phyloP scores from a whole-genome alignment of 2,888 invertebrate genomes.

The Cheilosia urbana region DNA sequence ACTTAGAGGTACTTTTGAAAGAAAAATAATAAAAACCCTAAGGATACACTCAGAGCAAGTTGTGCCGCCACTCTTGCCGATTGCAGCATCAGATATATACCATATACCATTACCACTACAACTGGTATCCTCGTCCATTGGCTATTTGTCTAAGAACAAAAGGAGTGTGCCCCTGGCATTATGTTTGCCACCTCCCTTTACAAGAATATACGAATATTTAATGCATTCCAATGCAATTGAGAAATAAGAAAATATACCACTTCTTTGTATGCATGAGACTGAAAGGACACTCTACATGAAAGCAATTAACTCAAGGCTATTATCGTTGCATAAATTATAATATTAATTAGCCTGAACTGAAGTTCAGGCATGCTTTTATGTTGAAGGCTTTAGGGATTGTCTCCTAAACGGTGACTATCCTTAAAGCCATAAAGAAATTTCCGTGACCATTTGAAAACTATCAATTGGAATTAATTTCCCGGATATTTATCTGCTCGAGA shows the following conservation, averaged over 20 bases:
- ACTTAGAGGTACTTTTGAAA: slow-evolving; percentile 34
- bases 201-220: slow-evolving; percentile 8
- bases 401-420: slow-evolving; percentile 35
- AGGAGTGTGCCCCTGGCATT: slow-evolving; percentile 22
- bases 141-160: slow-evolving; percentile 55
- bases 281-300: slow-evolving; percentile 44
- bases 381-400: slow-evolving; percentile 18
- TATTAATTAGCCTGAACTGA: background rate
- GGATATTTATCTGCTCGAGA: slow-evolving; percentile 47
- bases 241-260: slow-evolving; percentile 4
- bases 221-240: slow-evolving; percentile 28
- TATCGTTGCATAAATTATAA: slow-evolving; percentile 61
- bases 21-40: background rate
- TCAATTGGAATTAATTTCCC: slow-evolving; percentile 66
- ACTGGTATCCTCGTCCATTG: slow-evolving; percentile 44
- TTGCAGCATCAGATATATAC: slow-evolving; percentile 28
- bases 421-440: slow-evolving; percentile 39
- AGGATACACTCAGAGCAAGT: slow-evolving; percentile 21
- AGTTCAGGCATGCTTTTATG: background rate
- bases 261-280: slow-evolving; percentile 21
- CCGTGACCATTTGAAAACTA: slow-evolving; percentile 1
- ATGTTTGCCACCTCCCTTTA: slow-evolving; percentile 22
- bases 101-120: slow-evolving; percentile 11
- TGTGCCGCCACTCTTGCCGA: slow-evolving; percentile 15
- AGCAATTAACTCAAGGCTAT: slow-evolving; percentile 66